These are phyloP conservation scores for Tiliacea aurago DNA, from an alignment of 2,888 invertebrate species.

Conservation along the genomic window DNA sequence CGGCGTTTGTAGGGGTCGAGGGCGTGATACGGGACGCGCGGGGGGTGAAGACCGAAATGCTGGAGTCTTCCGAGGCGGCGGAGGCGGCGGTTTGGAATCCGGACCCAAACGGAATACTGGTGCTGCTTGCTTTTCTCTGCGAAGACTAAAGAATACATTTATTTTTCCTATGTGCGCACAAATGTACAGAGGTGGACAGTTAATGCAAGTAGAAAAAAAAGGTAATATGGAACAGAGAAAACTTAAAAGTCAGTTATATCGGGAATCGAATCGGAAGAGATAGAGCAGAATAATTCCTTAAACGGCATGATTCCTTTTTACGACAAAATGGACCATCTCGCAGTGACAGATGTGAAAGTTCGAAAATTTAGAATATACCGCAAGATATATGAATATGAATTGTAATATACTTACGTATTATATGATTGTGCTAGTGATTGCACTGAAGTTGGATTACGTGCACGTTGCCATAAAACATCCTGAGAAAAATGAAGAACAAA, in stretches of 20 bases:
- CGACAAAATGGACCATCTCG: neutral
- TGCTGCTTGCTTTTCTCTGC: neutral
- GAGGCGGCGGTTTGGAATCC: neutral
- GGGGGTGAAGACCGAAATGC: neutral
- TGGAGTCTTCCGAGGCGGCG: constrained; percentile 4
- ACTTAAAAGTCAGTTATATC: neutral
- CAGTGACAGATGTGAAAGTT: too few species aligned
- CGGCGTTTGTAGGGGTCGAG: too few species aligned
- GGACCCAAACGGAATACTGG: neutral
- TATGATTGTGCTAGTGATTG: neutral
- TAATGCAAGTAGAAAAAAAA: neutral
- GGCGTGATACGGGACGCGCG: accelerated
- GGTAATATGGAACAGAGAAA: neutral
- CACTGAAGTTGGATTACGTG: neutral
- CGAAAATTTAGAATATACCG: too few species aligned
- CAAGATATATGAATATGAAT: too few species aligned
- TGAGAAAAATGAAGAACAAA: neutral
- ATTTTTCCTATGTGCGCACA: neutral
- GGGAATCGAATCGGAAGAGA: neutral
- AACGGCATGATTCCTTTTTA: neutral
- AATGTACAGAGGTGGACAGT: neutral
- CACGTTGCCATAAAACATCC: neutral
- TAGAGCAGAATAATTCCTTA: neutral
- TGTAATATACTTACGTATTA: constrained; percentile 10
- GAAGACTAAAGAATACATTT: constrained; percentile 6